Conservation (phyloP, 2,797 vertebrate genomes). For the Anguilla marmorata region DNA sequence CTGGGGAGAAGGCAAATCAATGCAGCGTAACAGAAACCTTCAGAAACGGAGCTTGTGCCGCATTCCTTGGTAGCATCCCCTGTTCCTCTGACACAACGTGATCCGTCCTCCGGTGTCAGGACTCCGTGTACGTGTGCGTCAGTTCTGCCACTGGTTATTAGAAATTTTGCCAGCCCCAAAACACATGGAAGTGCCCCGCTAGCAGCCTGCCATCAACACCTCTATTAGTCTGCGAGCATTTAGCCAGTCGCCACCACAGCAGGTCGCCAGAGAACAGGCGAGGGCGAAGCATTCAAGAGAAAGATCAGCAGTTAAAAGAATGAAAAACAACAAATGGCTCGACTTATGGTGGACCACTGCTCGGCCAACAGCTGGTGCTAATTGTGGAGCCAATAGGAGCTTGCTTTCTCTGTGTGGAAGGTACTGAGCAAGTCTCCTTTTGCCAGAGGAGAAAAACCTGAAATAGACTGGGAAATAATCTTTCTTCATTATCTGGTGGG, state of each 20-base stretch:
- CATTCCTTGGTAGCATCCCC: not conserved
- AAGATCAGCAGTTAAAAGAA: not conserved
- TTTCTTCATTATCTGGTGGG: not conserved
- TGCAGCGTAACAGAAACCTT: not conserved
- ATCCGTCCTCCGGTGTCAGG: not conserved
- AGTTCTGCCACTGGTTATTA: not conserved
- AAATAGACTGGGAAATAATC: not conserved
- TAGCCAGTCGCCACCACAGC: not conserved
- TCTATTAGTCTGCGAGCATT: not conserved
- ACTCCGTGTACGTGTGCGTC: not conserved
- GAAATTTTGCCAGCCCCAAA: not conserved
- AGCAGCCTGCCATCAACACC: too few species aligned
- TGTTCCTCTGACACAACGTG: not conserved
- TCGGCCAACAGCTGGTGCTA: not conserved
- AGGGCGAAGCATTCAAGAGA: not conserved
- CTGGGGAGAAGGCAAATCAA: not conserved
- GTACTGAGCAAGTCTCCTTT: not conserved
- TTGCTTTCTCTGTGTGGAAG: not conserved
- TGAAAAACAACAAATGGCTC: not conserved
- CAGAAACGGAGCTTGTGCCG: not conserved
- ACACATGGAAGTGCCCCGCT: not conserved
- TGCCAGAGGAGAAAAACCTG: not conserved
- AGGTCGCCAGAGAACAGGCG: not conserved
- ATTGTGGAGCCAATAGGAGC: not conserved
- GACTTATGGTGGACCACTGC: not conserved